phyloP scores from a whole-genome alignment of 2,888 invertebrate genomes.

The Lordiphosa fenestrarum region DNA sequence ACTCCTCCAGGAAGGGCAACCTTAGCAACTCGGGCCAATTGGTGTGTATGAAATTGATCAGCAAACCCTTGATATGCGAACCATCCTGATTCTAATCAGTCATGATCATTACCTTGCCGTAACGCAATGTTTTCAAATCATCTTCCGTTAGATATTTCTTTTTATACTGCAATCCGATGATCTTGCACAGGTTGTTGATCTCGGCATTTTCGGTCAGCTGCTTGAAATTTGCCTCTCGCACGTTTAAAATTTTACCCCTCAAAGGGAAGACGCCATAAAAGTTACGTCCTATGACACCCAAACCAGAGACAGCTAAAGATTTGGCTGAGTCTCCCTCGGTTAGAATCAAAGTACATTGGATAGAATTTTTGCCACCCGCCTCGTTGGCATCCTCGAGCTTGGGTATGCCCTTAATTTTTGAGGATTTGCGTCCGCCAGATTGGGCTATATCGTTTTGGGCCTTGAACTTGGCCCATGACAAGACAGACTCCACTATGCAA shows the following conservation, averaged over 20 bases:
- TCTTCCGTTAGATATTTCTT: slow-evolving; percentile 93
- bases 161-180: slow-evolving; percentile 97
- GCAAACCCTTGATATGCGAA: slow-evolving; percentile 98
- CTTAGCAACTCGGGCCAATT: slow-evolving; percentile 98
- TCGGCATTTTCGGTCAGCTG: slow-evolving; percentile 98
- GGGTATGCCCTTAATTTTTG: slow-evolving; percentile 94
- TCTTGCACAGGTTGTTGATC: slow-evolving; percentile 97
- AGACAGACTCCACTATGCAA: slow-evolving; percentile 95
- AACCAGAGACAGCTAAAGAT: slow-evolving; percentile 96
- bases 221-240: slow-evolving; percentile 97
- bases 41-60: slow-evolving; percentile 99
- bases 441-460: slow-evolving; percentile 94
- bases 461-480: slow-evolving; percentile 98
- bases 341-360: slow-evolving; percentile 96
- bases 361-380: slow-evolving; percentile 93
- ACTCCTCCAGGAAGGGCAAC: slow-evolving; percentile 96
- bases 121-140: slow-evolving; percentile 94
- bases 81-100: slow-evolving; percentile 99
- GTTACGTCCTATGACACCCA: slow-evolving; percentile 96
- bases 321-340: slow-evolving; percentile 99
- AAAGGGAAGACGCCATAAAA: slow-evolving; percentile 98
- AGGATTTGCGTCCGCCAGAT: slow-evolving; percentile 92
- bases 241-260: slow-evolving; percentile 97
- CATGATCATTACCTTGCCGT: slow-evolving; percentile 99
- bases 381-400: slow-evolving; percentile 99